phyloP scores from a whole-genome alignment of 30 jellyfish, hydroid and myxozoan species.

The Hydractinia symbiolongicarpus region DNA sequence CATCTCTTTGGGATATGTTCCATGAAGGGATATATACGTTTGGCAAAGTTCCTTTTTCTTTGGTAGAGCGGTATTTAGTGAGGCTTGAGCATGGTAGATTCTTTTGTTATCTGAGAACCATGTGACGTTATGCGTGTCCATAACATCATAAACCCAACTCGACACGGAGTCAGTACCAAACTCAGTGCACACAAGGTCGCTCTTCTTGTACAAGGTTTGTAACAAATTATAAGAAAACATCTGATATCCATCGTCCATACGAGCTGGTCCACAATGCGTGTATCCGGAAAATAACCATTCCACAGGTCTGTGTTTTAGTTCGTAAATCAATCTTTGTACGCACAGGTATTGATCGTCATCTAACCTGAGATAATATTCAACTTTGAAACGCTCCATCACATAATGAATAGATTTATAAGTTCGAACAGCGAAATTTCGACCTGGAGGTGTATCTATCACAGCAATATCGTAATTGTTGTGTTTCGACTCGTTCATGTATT shows the following conservation, averaged over 20 bases:
- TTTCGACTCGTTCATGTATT: constrained; percentile 37
- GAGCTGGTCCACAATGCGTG: constrained; percentile 49
- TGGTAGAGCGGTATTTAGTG: constrained; percentile 34
- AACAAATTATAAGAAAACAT: constrained; percentile 51
- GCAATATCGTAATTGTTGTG: constrained; percentile 36
- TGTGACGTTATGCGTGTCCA: constrained; percentile 53
- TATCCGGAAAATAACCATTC: constrained; percentile 67
- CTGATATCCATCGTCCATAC: constrained; percentile 67
- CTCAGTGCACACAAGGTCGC: constrained; percentile 49
- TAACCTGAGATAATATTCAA: constrained; percentile 50
- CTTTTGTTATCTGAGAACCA: constrained; percentile 66
- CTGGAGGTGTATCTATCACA: constrained; percentile 57
- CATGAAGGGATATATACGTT: constrained; percentile 61
- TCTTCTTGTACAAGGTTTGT: constrained; percentile 38
- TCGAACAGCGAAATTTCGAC: constrained; percentile 60
- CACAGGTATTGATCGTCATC: constrained; percentile 79
- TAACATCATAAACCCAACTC: constrained; percentile 60
- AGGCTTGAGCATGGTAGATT: constrained; percentile 69
- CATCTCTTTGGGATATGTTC: constrained; percentile 68
- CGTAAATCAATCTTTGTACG: constrained; percentile 52
- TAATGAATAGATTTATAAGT: constrained; percentile 50
- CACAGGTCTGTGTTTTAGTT: constrained; percentile 48
- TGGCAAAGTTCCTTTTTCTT: constrained; percentile 53
- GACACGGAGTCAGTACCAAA: constrained; percentile 75
- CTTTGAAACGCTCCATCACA: constrained; percentile 31